Conservation (phyloP, 2,797 vertebrate genomes). For the Sphenodon punctatus region DNA sequence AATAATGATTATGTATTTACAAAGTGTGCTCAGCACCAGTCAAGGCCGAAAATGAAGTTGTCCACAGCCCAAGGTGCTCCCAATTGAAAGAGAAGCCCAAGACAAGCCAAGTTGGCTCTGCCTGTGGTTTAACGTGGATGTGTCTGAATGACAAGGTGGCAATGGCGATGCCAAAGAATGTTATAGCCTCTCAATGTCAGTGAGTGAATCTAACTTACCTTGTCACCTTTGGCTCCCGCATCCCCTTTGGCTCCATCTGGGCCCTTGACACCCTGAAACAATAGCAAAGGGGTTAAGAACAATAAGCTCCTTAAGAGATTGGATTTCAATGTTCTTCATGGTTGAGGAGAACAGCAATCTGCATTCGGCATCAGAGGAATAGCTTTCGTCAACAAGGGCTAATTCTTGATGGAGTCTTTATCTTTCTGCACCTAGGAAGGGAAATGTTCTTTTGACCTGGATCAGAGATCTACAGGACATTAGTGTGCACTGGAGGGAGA, state of each 20-base stretch:
- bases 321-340: neutral
- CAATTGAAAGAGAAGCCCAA: neutral
- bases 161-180: neutral
- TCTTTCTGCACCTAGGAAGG: neutral
- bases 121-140: neutral
- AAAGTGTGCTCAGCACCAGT: neutral
- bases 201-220: constrained; percentile 61
- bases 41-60: neutral
- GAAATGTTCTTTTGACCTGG: neutral
- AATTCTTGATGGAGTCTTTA: fast-evolving
- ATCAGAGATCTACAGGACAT: neutral
- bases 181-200: fast-evolving
- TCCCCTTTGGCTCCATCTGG: constrained; percentile 81
- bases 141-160: fast-evolving
- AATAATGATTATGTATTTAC: neutral
- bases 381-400: neutral
- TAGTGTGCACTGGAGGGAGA: neutral
- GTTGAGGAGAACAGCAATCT: neutral
- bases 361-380: neutral
- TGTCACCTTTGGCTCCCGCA: constrained; percentile 81
- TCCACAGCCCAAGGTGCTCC: neutral
- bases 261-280: constrained; percentile 79
- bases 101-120: fast-evolving
- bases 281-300: neutral
- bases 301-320: neutral